Base-by-base conservation (phyloP, 37 sponge, comb jelly and placozoan species). In the Crambe crambe region DNA sequence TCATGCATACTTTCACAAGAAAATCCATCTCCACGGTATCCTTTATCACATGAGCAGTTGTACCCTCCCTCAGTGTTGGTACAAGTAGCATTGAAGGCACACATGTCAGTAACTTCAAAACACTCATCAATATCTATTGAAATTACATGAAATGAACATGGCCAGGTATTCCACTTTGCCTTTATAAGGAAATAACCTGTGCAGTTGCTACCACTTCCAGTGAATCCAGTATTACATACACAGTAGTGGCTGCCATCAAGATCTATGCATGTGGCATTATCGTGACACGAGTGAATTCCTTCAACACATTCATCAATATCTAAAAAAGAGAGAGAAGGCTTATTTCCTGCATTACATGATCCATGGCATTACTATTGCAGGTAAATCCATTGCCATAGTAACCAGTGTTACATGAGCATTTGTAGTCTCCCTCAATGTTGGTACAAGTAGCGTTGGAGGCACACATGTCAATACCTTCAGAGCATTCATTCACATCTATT, bases 131-230 rank as follows among this genome's bases (percentile, higher is more conserved):
- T 47, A 47, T 47, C 51, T 47, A 47, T 12, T 47, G 6, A 47
- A n/a, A n/a, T n/a, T n/a, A n/a, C n/a, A n/a, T n/a, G n/a, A n/a
- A n/a, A n/a, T n/a, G n/a, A n/a, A n/a, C n/a, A n/a, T 15, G 12
- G 51, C 10, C 12, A 47, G 12, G 12, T 47, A 15, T 6, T 15
- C 51, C 51, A 47, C 12, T 6, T 47, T 15, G 51, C 51, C 12
- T 15, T 47, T 47, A 12, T 47, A 15, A 15, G 6, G 10, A 47
- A 47, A 6, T 47, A 6, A 47, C 51, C 51, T 47, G 51, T 47
- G 51, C 51, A 47, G 12, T 76, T 31, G 27, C 30, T 39, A 21
- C 76, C 76, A 76, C 57, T 76, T 59, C 76, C 76, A 39, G 60
- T 29, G 37, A 76, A 76, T 4, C 76, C 76, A 10, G 35, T 15